Evolutionary conservation across 2,113 vertebrate genomes (phyloP).

Genomic region (Abramis brama): DNA sequence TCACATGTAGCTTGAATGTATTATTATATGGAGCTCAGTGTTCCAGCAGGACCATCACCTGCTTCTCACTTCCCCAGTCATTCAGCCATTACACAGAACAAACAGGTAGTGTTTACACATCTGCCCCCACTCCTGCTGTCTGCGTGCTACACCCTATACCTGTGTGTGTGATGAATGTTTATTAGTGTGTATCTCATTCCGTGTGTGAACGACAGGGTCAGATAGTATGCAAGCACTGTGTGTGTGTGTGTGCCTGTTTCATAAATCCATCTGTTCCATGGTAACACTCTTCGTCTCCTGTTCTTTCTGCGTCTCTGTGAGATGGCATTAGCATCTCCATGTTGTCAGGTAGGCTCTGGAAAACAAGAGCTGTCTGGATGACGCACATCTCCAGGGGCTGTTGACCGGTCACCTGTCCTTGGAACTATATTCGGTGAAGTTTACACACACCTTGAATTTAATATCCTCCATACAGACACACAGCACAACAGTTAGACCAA

Average conservation of each 20-base stretch:
- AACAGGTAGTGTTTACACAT: slow-evolving; percentile 62
- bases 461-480: slow-evolving; percentile 30
- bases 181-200: slow-evolving; percentile 43
- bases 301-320: slow-evolving; percentile 11
- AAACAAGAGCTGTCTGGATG: slow-evolving; percentile 39
- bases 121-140: slow-evolving; percentile 52
- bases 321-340: slow-evolving; percentile 39
- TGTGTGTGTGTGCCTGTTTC: slow-evolving; percentile 43
- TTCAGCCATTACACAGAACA: slow-evolving; percentile 55
- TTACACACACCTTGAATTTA: slow-evolving; percentile 46
- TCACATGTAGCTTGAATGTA: slow-evolving; percentile 12
- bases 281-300: slow-evolving; percentile 42
- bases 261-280: slow-evolving; percentile 59
- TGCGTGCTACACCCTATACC: slow-evolving; percentile 36
- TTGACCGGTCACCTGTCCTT: slow-evolving; percentile 40
- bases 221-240: neutral
- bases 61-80: slow-evolving; percentile 44
- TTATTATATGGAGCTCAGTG: slow-evolving; percentile 36
- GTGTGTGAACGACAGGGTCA: slow-evolving; percentile 31
- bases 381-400: slow-evolving; percentile 48
- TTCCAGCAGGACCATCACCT: slow-evolving; percentile 53
- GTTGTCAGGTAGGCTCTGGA: slow-evolving; percentile 45
- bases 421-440: slow-evolving; percentile 27
- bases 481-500: slow-evolving; percentile 56
- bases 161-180: slow-evolving; percentile 45